These are phyloP conservation scores for Lysandra bellargus DNA, from an alignment of 2,888 invertebrate species.

Conservation along the genomic window DNA sequence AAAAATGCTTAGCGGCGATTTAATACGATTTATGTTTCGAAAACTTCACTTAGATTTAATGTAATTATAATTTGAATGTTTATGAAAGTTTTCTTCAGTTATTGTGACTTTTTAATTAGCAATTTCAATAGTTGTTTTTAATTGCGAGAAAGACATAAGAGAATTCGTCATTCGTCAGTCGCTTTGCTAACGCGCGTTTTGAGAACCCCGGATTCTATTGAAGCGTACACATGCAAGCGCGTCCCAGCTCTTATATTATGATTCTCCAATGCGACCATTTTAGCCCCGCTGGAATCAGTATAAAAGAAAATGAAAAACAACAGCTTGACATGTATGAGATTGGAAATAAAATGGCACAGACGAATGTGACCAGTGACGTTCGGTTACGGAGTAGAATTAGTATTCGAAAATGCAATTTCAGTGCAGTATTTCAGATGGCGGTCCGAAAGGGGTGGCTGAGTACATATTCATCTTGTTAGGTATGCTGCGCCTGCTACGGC, in stretches of 20 bases:
- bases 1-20: neutral
- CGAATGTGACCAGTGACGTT: conserved; percentile 40
- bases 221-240: no score
- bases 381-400: conserved; percentile 64
- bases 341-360: conserved; percentile 42
- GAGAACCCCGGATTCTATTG: no score
- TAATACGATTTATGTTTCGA: neutral
- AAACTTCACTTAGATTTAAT: neutral
- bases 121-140: no score
- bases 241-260: no score
- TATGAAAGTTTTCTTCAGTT: neutral
- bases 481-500: conserved; percentile 79
- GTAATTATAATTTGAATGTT: neutral
- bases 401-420: conserved; percentile 78
- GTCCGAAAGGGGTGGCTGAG: conserved; percentile 67
- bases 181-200: no score
- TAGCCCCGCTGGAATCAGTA: neutral
- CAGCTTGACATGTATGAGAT: neutral
- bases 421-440: conserved; percentile 65
- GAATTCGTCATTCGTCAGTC: no score
- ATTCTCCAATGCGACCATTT: no score
- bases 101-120: no score
- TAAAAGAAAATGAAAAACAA: neutral
- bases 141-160: no score
- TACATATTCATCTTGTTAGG: conserved; percentile 80